Conservation (phyloP, 2,888 invertebrate species). For the Hemaris fuciformis region DNA sequence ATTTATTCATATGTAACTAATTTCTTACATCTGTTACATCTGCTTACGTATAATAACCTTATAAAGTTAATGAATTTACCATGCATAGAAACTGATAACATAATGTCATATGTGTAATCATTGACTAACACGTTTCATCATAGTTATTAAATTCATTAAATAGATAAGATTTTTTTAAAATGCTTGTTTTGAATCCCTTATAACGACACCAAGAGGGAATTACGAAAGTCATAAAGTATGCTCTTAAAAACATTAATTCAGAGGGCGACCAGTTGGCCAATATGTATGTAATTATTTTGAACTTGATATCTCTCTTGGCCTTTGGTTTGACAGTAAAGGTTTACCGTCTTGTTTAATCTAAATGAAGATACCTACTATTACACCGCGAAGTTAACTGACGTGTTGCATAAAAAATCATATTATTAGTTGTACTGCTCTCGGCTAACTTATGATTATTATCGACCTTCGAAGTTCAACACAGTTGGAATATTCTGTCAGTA, state of each 20-base stretch:
- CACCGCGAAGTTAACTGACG: background rate
- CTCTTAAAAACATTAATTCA: slow-evolving; percentile 10
- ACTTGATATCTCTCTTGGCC: slow-evolving; percentile 24
- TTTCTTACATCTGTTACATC: too few species aligned
- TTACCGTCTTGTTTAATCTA: background rate
- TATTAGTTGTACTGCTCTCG: background rate
- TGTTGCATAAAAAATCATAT: background rate
- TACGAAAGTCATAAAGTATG: slow-evolving; percentile 12
- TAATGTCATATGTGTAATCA: background rate
- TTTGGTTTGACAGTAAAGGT: background rate
- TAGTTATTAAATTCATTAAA: background rate
- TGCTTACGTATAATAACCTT: background rate
- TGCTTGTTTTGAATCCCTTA: background rate
- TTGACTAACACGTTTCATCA: background rate
- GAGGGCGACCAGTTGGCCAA: slow-evolving; percentile 14
- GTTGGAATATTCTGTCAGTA: too few species aligned
- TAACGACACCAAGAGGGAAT: background rate
- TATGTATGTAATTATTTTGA: slow-evolving; percentile 16
- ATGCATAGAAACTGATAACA: background rate
- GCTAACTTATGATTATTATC: background rate
- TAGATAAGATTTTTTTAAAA: background rate
- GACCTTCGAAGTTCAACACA: background rate
- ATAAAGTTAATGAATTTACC: background rate
- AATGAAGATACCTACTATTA: background rate
- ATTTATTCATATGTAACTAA: too few species aligned